Conservation (phyloP, 2,888 invertebrate genomes). For the Drosophila cyrtoloma region DNA sequence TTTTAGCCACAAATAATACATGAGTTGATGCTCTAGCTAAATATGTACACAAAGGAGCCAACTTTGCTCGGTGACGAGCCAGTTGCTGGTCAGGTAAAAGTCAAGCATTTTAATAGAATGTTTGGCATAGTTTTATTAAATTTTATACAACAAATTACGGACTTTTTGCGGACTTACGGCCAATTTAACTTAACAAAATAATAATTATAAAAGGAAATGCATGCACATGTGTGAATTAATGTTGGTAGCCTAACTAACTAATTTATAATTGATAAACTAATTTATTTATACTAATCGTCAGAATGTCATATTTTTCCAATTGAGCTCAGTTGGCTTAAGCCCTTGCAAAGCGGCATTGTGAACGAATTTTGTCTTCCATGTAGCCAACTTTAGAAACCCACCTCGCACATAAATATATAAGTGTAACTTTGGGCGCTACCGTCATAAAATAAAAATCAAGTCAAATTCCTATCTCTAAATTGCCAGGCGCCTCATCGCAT, state of each 20-base stretch:
- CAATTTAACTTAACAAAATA: not conserved
- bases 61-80: constrained; percentile 17
- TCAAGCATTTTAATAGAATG: constrained; percentile 1
- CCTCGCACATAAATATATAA: constrained; percentile 13
- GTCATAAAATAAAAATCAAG: constrained; percentile 69
- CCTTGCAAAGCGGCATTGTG: not conserved
- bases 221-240: not conserved
- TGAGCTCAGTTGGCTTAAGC: not conserved
- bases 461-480: constrained; percentile 60
- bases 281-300: not conserved
- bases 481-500: constrained; percentile 33
- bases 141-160: not conserved
- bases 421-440: not conserved
- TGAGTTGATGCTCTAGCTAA: constrained; percentile 14
- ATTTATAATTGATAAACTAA: not conserved
- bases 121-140: constrained; percentile 15
- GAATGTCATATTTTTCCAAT: too few relatives aligned
- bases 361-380: not conserved
- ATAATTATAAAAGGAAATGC: not conserved
- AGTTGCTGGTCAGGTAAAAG: constrained; percentile 5
- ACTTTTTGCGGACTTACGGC: not conserved
- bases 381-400: constrained; percentile 12
- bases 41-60: not conserved
- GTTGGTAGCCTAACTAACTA: not conserved
- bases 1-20: constrained; percentile 26